Conservation (phyloP, 2,888 invertebrate genomes). For the Drosophila paucipuncta region DNA sequence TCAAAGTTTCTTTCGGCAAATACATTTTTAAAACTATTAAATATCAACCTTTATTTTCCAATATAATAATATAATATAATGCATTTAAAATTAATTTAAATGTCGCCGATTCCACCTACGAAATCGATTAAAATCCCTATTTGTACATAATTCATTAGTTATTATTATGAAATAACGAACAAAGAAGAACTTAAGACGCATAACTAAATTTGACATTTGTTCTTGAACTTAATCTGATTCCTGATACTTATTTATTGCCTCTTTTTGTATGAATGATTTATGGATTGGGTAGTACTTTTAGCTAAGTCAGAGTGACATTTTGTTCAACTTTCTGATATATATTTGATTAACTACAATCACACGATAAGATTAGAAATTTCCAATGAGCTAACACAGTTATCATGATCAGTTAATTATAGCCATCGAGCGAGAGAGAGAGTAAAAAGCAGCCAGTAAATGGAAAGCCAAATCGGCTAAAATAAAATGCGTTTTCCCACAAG, state of each 20-base stretch:
- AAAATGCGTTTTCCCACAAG: constrained; percentile 65
- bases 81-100: not conserved
- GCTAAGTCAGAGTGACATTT: not conserved
- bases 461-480: constrained; percentile 63
- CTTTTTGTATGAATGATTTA: not conserved
- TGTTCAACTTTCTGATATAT: not conserved
- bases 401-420: constrained; percentile 67
- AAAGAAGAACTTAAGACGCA: not conserved
- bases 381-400: constrained; percentile 8
- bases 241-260: not conserved
- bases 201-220: not conserved
- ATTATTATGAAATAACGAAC: not conserved
- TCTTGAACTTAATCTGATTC: not conserved
- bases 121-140: rapidly evolving
- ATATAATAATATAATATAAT: not conserved
- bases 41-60: not conserved
- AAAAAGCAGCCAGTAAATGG: constrained; percentile 62
- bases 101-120: not conserved
- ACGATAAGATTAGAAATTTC: constrained; percentile 25
- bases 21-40: not conserved
- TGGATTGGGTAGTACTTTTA: not conserved
- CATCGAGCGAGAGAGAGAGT: constrained; percentile 38
- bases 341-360: constrained; percentile 12
- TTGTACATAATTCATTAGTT: not conserved
- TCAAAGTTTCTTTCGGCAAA: not conserved